These are phyloP conservation scores for Brachionus paranguensis DNA, from an alignment of 1,140 invertebrate species.

Conservation along the genomic window DNA sequence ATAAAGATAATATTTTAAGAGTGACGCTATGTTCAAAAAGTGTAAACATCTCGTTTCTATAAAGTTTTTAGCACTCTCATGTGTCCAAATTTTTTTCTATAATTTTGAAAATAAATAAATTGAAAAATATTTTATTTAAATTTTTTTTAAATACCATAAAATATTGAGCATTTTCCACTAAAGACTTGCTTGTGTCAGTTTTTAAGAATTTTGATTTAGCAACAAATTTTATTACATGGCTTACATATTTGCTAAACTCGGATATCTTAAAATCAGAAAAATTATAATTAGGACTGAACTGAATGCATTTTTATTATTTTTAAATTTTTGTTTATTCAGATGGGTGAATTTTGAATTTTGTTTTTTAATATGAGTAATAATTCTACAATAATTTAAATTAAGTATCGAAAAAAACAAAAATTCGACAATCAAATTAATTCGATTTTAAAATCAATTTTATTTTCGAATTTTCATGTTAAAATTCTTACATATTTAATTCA, in stretches of 20 bases:
- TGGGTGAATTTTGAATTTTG: no score
- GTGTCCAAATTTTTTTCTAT: constrained; percentile 29
- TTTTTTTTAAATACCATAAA: not conserved
- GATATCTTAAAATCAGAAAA: not conserved
- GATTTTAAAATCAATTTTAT: no score
- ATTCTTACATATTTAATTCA: no score
- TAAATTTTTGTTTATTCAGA: no score
- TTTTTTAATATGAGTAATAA: no score
- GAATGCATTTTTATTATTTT: no score
- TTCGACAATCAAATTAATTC: no score
- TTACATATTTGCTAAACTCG: constrained; percentile 39
- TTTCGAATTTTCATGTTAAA: no score
- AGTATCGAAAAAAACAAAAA: no score
- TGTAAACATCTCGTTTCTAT: constrained; percentile 20
- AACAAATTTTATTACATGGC: constrained; percentile 40
- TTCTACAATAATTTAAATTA: no score
- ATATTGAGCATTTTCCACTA: not conserved
- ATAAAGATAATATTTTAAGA: constrained; percentile 28
- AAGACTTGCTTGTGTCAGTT: not conserved
- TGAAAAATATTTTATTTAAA: not conserved
- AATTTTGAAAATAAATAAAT: not conserved
- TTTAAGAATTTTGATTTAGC: not conserved
- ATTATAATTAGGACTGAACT: not conserved
- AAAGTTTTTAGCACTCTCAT: constrained; percentile 22
- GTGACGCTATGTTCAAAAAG: constrained; percentile 19